A percentile compares a stretch with the other conserved stretches of the same genome.
Evolutionary conservation across 2,113 vertebrate genomes (phyloP).

Genomic region (Sporophila hypoxantha): DNA sequence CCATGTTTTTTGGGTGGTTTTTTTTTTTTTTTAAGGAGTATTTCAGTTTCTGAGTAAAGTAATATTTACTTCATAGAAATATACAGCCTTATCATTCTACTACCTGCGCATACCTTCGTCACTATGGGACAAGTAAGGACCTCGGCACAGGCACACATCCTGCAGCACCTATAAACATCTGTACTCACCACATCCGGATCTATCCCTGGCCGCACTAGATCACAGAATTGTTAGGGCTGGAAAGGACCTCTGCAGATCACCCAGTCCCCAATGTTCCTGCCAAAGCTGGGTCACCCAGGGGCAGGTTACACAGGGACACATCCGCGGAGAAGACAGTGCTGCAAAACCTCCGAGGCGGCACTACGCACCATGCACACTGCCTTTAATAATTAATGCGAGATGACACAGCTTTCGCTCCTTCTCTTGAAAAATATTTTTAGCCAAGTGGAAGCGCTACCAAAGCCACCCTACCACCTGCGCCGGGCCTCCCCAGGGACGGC

Average conservation of each 20-base stretch:
- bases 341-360: not conserved
- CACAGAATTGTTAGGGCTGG: not conserved
- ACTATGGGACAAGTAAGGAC: not conserved
- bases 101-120: not conserved
- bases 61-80: not conserved
- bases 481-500: too few relatives aligned
- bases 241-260: not conserved
- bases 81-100: not conserved
- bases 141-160: not conserved
- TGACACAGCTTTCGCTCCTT: not conserved
- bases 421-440: not conserved
- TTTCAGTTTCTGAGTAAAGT: not conserved
- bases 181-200: accelerated
- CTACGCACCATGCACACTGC: not conserved
- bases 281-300: not conserved
- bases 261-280: not conserved
- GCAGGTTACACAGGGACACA: not conserved
- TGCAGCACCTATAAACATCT: not conserved
- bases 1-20: not conserved
- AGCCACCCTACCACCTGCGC: not conserved
- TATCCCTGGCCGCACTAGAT: not conserved
- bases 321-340: not conserved
- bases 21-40: not conserved
- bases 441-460: not conserved
- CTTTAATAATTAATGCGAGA: not conserved